These are phyloP conservation scores for Sanderia malayensis DNA, from an alignment of 30 jellyfish, hydroid and myxozoan genomes.

Conservation along the genomic window DNA sequence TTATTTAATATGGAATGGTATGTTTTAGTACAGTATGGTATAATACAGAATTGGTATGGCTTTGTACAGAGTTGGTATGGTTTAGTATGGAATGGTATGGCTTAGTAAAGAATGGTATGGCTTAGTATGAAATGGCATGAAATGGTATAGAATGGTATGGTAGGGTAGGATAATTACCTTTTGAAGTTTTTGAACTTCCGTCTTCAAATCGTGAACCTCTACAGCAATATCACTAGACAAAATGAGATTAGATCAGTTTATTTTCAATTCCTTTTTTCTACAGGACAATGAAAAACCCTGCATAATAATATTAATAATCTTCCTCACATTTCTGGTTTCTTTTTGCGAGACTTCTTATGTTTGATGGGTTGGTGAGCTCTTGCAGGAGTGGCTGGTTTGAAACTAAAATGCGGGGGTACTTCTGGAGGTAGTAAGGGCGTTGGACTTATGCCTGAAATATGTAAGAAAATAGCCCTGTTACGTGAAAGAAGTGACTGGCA, in stretches of 20 bases:
- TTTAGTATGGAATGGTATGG: not conserved
- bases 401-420: slow-evolving; percentile 97
- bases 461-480: no score
- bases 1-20: not conserved
- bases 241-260: not conserved
- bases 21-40: not conserved
- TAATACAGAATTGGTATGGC: not conserved
- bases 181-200: slow-evolving; percentile 83
- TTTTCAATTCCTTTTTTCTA: no score
- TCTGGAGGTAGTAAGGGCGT: slow-evolving; percentile 82
- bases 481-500: no score
- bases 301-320: not conserved
- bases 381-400: slow-evolving; percentile 90
- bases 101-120: not conserved
- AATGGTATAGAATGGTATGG: no score
- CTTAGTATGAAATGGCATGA: not conserved
- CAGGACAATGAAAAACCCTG: no score
- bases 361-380: slow-evolving; percentile 68
- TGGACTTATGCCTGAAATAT: slow-evolving; percentile 84
- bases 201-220: slow-evolving; percentile 61
- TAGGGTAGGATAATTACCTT: slow-evolving; percentile 45
- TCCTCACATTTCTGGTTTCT: slow-evolving; percentile 81
- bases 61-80: not conserved
- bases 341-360: slow-evolving; percentile 76
- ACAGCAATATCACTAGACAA: slow-evolving; percentile 43